These are phyloP conservation scores for Rhinogobius similis DNA, from an alignment of 2,113 vertebrate species.

Conservation along the genomic window DNA sequence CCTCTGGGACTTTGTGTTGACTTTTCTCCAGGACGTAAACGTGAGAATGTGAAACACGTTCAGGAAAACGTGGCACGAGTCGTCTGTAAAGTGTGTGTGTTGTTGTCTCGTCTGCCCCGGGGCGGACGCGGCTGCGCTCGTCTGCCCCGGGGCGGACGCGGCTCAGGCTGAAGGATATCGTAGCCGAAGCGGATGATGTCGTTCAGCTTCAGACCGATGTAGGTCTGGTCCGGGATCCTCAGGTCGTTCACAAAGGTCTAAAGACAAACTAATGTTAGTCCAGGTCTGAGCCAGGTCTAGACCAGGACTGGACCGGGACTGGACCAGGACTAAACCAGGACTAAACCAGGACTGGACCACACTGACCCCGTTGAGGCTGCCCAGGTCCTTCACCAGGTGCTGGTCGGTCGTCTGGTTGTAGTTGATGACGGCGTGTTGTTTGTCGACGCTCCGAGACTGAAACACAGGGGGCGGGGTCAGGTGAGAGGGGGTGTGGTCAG, in stretches of 20 bases:
- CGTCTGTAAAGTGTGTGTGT: no score
- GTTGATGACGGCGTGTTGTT: conserved; percentile 98
- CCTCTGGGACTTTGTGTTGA: conserved; percentile 95
- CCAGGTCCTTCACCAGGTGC: conserved; percentile 96
- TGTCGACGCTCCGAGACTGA: conserved; percentile 97
- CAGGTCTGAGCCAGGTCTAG: not conserved
- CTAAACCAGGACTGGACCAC: not conserved
- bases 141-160: no score
- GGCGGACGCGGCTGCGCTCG: no score
- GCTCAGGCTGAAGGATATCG: conserved; percentile 86
- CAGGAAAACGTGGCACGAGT: conserved; percentile 67
- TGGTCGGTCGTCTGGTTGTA: conserved; percentile 90
- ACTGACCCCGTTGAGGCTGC: conserved; percentile 95
- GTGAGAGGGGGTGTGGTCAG: no score
- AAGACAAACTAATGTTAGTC: not conserved
- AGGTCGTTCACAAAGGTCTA: conserved; percentile 97
- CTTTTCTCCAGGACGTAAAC: conserved; percentile 92
- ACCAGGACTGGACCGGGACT: not conserved
- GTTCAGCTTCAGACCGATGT: conserved; percentile 89
- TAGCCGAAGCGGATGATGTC: conserved; percentile 96
- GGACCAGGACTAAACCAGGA: not conserved
- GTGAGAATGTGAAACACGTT: conserved; percentile 86
- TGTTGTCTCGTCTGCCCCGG: no score
- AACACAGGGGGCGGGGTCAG: not conserved
- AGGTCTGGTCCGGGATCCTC: conserved; percentile 97